Conservation (phyloP, 1,140 invertebrate species). For the Eurosta solidaginis region DNA sequence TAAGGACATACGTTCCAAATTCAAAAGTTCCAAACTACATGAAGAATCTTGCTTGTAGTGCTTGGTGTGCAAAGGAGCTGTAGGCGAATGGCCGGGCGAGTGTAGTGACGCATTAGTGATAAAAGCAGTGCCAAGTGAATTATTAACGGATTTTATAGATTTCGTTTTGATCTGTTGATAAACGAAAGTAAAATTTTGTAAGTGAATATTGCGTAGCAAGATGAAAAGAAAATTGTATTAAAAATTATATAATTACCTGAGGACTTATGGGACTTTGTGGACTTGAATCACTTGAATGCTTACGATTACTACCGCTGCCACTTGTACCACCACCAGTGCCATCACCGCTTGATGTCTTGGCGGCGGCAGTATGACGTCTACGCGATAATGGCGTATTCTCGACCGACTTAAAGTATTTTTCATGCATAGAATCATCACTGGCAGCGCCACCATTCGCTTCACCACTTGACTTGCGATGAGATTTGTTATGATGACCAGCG, state of each 20-base stretch:
- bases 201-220: background rate
- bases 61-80: constrained; percentile 34
- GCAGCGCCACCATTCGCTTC: constrained; percentile 61
- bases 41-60: constrained; percentile 45
- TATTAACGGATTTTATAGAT: constrained; percentile 18
- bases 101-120: background rate
- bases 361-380: constrained; percentile 59
- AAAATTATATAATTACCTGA: constrained; percentile 33
- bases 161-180: constrained; percentile 32
- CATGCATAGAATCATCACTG: constrained; percentile 80
- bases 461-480: constrained; percentile 56
- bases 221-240: background rate
- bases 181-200: too few relatives aligned
- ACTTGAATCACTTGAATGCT: constrained; percentile 58
- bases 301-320: constrained; percentile 55
- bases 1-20: constrained; percentile 48
- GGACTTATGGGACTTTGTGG: constrained; percentile 59
- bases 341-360: constrained; percentile 34
- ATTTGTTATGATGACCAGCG: constrained; percentile 52
- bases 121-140: constrained; percentile 13
- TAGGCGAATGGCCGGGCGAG: constrained; percentile 34
- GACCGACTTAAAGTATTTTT: constrained; percentile 74
- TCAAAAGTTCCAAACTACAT: constrained; percentile 47
- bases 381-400: constrained; percentile 66
- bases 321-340: constrained; percentile 40